Base-by-base conservation (phyloP, 1,140 invertebrate species). In the Drosophila takahashii region DNA sequence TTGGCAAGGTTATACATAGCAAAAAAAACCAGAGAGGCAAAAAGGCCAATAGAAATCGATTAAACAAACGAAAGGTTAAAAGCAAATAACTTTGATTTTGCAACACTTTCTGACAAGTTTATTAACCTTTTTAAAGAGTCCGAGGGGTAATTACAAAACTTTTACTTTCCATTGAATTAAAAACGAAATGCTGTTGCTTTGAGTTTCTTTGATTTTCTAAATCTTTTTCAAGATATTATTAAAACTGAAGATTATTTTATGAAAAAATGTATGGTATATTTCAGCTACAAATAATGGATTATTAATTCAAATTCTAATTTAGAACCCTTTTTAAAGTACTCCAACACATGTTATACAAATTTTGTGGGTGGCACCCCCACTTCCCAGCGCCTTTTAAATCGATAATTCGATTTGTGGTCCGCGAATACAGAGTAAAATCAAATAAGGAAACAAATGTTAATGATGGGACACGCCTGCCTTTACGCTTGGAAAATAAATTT, bases 1-100 rank as follows among this genome's bases (percentile, higher is more conserved):
- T 83, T 69, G 67, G 79, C 83, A 87, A 87, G 83, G 84, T 89
- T 87, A 83, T 69, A 74, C 45, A 70, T 64, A 41, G 50, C 37
- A 29, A 39, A 34, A 56, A 59, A 48, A 48, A 15, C 26, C 44
- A 9, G 9, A 73, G 41, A 27, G 32, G 39, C 50, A 15, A 53
- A 52, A 27, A 53, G 36, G 44, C 59, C 36, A 67, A 67, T 48
- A 53, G 51, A 77, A 89, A 87, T 87, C 83, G 83, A 87, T 87
- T 87, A 89, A 87, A 87, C 84, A 89, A 87, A 53, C 75, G 79
- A 89, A 87, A 87, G 83, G 84, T 89, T 83, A 87, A 87, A 72
- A 45, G 57, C 54, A 79, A 77, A 52, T 69, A 58, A 32, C 48
- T 34, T 53, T 22, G 48, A 11, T 59, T 50, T 51, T 42, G 56